Conservation (phyloP, 2,797 vertebrate genomes). For the Okamejei kenojei region DNA sequence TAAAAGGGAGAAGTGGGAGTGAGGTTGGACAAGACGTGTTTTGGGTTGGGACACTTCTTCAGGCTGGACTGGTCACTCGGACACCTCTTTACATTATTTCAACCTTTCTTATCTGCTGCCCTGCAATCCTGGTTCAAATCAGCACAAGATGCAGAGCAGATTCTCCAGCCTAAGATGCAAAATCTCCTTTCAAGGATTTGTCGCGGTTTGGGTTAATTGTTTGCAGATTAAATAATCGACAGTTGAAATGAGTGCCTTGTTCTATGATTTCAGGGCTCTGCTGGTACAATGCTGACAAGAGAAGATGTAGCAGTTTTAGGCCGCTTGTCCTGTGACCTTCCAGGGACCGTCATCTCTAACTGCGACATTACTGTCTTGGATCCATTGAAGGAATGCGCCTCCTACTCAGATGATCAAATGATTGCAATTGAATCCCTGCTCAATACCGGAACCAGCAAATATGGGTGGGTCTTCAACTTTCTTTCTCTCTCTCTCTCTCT, state of each 20-base stretch:
- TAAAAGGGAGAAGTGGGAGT: too few species aligned
- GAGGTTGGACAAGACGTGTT: too few species aligned
- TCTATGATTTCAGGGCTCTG: conserved; percentile 43
- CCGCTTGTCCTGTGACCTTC: conserved; percentile 49
- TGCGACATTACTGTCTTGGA: conserved; percentile 41
- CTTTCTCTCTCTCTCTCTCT: too few species aligned
- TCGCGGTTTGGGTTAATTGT: neutral
- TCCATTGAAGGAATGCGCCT: conserved; percentile 6
- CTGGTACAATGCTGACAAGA: neutral
- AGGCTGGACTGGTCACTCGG: too few species aligned
- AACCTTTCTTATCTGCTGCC: too few species aligned
- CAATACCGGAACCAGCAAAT: neutral
- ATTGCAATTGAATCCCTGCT: neutral
- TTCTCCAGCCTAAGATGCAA: too few species aligned
- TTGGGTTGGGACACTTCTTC: too few species aligned
- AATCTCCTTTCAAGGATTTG: neutral
- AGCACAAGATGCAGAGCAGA: too few species aligned
- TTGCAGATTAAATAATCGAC: neutral
- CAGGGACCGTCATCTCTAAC: conserved; percentile 40
- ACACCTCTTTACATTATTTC: too few species aligned
- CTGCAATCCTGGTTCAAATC: too few species aligned
- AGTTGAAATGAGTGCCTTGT: neutral
- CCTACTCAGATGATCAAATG: conserved; percentile 20
- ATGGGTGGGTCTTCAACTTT: neutral
- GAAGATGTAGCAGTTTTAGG: conserved; percentile 42